These are phyloP conservation scores for Coptodon rendalli DNA, from an alignment of 2,113 vertebrate genomes.

Conservation along the genomic window DNA sequence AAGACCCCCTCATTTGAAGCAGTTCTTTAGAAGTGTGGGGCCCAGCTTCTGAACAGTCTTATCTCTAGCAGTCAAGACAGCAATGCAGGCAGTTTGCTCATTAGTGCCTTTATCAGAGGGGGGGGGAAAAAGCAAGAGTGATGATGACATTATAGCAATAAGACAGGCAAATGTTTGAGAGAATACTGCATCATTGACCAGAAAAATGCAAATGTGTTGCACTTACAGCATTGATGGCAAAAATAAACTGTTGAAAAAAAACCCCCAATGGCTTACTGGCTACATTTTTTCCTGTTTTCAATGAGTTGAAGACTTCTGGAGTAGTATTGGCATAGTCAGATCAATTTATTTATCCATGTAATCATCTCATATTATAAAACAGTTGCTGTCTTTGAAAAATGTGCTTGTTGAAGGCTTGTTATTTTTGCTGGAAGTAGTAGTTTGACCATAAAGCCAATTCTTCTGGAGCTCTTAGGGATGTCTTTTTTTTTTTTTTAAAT, in stretches of 20 bases:
- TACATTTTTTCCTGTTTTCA: neutral
- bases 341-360: neutral
- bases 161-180: neutral
- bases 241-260: neutral
- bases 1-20: neutral
- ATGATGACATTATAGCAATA: neutral
- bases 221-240: neutral
- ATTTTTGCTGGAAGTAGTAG: neutral
- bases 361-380: neutral
- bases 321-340: neutral
- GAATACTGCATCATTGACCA: neutral
- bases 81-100: neutral
- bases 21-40: neutral
- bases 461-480: neutral
- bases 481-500: neutral
- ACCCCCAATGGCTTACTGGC: fast-evolving
- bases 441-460: neutral
- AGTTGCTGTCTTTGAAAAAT: neutral
- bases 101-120: constrained; percentile 11
- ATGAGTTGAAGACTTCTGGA: neutral
- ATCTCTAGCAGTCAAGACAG: constrained; percentile 3
- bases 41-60: neutral
- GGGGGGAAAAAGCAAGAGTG: neutral
- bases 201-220: neutral
- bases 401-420: neutral